These are phyloP conservation scores for Pelmatolapia mariae DNA, from an alignment of 2,113 vertebrate genomes.

Conservation along the genomic window DNA sequence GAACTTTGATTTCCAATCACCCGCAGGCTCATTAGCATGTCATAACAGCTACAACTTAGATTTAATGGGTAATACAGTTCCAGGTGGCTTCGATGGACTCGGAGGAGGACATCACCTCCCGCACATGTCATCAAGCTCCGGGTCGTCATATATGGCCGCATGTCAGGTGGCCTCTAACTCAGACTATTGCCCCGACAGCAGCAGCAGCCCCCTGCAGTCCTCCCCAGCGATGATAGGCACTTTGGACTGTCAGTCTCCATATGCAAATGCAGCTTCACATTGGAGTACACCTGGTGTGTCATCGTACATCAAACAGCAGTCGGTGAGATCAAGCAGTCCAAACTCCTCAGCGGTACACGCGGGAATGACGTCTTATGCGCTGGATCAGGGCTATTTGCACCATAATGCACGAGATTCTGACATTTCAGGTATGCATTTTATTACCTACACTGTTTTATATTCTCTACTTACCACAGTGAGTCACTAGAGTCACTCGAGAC, in stretches of 20 bases:
- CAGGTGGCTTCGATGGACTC: slow-evolving; percentile 80
- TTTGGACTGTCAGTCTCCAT: slow-evolving; percentile 87
- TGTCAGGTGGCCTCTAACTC: slow-evolving; percentile 78
- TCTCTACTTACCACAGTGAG: background rate
- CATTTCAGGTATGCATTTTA: slow-evolving; percentile 77
- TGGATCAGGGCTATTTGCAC: slow-evolving; percentile 90
- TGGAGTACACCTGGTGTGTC: slow-evolving; percentile 85
- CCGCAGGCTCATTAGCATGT: slow-evolving; percentile 81
- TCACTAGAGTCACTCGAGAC: background rate
- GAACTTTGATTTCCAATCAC: slow-evolving; percentile 89
- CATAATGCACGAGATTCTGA: slow-evolving; percentile 84
- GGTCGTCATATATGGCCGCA: slow-evolving; percentile 87
- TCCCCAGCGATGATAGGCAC: slow-evolving; percentile 81
- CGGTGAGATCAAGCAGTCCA: slow-evolving; percentile 73
- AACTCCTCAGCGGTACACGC: slow-evolving; percentile 79
- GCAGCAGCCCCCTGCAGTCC: slow-evolving; percentile 87
- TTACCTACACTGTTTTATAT: background rate
- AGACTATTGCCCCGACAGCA: slow-evolving; percentile 86
- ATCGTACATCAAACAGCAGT: slow-evolving; percentile 90
- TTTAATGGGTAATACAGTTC: slow-evolving; percentile 79
- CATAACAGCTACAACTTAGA: slow-evolving; percentile 87
- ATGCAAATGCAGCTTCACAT: slow-evolving; percentile 81
- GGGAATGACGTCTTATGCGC: slow-evolving; percentile 81
- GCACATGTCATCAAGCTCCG: slow-evolving; percentile 84
- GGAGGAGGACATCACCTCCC: slow-evolving; percentile 80